Evolutionary conservation across 2,888 invertebrate genomes (phyloP).

Genomic region (Teinopalpus imperialis): DNA sequence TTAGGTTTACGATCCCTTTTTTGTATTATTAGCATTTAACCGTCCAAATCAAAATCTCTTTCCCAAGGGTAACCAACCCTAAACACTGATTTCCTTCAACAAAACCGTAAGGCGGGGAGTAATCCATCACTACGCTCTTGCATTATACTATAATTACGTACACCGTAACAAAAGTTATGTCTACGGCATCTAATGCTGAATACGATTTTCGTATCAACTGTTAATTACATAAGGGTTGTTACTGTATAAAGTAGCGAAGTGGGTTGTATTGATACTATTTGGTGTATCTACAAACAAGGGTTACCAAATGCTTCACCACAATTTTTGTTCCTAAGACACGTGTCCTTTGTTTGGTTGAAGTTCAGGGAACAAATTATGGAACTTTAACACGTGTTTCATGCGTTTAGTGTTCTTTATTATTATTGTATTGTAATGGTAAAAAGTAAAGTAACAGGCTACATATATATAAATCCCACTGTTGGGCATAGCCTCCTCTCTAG

Average conservation of each 20-base stretch:
- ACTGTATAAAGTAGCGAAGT: background rate
- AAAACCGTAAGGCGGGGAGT: constrained; percentile 39
- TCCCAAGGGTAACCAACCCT: constrained; percentile 36
- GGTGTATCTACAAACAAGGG: constrained; percentile 19
- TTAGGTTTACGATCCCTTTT: too few relatives aligned
- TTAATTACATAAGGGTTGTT: too few relatives aligned
- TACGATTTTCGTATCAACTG: too few relatives aligned
- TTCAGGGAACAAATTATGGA: constrained; percentile 51
- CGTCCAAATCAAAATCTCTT: constrained; percentile 26
- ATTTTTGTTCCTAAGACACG: constrained; percentile 43
- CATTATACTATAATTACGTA: constrained; percentile 44
- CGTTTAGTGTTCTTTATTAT: constrained; percentile 27
- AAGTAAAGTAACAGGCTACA: too few relatives aligned
- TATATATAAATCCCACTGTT: too few relatives aligned
- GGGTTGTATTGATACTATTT: background rate
- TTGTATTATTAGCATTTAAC: constrained; percentile 24
- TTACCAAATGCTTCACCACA: constrained; percentile 39
- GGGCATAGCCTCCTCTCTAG: too few relatives aligned
- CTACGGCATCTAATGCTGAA: too few relatives aligned
- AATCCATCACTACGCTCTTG: constrained; percentile 39
- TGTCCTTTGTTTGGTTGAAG: constrained; percentile 54
- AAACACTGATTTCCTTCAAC: constrained; percentile 35
- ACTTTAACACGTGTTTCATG: constrained; percentile 19
- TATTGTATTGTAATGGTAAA: constrained; percentile 24
- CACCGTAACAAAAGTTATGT: constrained; percentile 28